Percentiles rank a stretch among this genome's conserved stretches.
These are phyloP conservation scores for Trichonephila clavata DNA, from an alignment of 1,140 invertebrate genomes.

Conservation along the genomic window DNA sequence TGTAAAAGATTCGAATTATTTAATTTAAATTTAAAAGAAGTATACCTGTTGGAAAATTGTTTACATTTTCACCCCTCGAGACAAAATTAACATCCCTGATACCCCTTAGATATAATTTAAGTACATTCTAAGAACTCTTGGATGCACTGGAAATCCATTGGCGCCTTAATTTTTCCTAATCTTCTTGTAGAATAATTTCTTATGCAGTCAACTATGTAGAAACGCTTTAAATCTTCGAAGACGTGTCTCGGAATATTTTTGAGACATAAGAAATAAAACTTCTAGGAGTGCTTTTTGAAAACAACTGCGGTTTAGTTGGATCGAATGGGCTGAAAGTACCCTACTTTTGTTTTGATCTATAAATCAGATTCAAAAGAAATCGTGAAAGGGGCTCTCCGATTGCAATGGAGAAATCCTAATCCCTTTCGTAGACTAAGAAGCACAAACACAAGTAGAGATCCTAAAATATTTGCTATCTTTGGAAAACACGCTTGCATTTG, in stretches of 20 bases:
- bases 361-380: not conserved
- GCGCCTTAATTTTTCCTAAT: not conserved
- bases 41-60: too few species aligned
- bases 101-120: too few species aligned
- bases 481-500: not conserved
- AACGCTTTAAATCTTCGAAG: not conserved
- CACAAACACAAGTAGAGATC: not conserved
- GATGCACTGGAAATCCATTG: too few species aligned
- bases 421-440: slow-evolving; percentile 1
- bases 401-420: not conserved
- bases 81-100: too few species aligned
- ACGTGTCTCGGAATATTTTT: not conserved
- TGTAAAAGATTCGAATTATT: too few species aligned
- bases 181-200: not conserved
- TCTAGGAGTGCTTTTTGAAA: not conserved
- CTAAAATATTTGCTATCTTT: slow-evolving; percentile 4
- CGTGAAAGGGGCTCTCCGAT: not conserved
- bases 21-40: too few species aligned
- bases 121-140: too few species aligned
- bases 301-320: not conserved
- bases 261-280: not conserved
- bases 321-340: not conserved
- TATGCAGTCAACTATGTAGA: not conserved
- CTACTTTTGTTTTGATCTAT: slow-evolving; percentile 5
- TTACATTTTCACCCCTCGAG: too few species aligned